Percentiles rank a stretch among this genome's conserved stretches.
Evolutionary conservation across 1,140 invertebrate species (phyloP).

Genomic region (Drosophila lini): DNA sequence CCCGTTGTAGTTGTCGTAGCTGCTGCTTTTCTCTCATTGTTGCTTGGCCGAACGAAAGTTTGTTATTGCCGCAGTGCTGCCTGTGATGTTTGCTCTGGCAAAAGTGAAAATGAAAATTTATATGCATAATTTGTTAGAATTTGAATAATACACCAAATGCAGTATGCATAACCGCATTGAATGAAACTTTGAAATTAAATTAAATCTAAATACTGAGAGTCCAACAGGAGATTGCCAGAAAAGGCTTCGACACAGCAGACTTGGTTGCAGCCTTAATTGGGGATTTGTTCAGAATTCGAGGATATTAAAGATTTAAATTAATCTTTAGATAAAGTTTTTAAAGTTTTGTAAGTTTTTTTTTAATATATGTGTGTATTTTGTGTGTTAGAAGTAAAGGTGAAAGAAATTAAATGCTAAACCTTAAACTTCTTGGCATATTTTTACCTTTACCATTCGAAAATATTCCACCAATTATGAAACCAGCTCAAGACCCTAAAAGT

Average conservation of each 20-base stretch:
- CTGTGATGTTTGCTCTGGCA: constrained; percentile 32
- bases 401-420: too few relatives aligned
- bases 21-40: constrained; percentile 11
- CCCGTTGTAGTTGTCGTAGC: neutral
- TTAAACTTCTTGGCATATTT: too few relatives aligned
- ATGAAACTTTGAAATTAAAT: constrained; percentile 49
- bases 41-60: constrained; percentile 32
- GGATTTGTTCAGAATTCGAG: neutral
- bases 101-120: constrained; percentile 54
- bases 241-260: neutral
- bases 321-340: neutral
- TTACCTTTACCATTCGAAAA: neutral
- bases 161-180: constrained; percentile 25
- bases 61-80: constrained; percentile 10
- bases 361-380: neutral
- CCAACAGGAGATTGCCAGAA: constrained; percentile 1
- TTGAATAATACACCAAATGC: constrained; percentile 43
- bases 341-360: too few relatives aligned
- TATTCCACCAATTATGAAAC: too few relatives aligned
- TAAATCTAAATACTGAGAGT: neutral
- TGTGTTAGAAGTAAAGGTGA: too few relatives aligned
- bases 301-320: neutral
- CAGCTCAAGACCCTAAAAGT: too few relatives aligned
- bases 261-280: neutral
- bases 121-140: constrained; percentile 50